Evolutionary conservation across 2,113 vertebrate genomes (phyloP).

Genomic region (Chaetorhynchus papuensis): DNA sequence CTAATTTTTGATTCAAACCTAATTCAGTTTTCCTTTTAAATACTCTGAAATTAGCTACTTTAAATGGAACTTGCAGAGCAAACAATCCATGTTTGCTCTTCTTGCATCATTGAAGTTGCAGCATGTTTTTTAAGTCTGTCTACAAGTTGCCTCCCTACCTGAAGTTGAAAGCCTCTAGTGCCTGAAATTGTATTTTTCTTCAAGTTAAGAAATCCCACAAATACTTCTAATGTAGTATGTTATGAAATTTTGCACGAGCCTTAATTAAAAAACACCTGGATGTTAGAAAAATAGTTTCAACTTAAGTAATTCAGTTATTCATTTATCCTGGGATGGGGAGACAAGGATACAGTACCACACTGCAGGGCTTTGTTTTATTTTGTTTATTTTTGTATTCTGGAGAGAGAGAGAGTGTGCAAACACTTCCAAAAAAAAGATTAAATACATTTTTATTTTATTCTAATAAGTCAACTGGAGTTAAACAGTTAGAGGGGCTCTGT

Average conservation of each 20-base stretch:
- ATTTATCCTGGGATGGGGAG: background rate
- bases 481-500: background rate
- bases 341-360: background rate
- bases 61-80: background rate
- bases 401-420: background rate
- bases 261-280: background rate
- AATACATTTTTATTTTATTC: background rate
- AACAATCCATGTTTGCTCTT: background rate
- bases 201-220: background rate
- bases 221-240: background rate
- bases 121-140: background rate
- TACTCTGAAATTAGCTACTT: background rate
- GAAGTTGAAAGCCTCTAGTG: background rate
- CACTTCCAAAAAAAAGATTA: background rate
- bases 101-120: background rate
- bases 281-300: background rate
- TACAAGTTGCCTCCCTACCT: background rate
- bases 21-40: background rate
- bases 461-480: background rate
- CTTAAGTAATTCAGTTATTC: background rate
- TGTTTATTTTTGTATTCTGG: background rate
- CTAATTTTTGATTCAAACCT: background rate
- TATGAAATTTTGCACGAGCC: background rate
- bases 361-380: background rate
- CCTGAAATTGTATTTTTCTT: background rate